Evolutionary conservation across 23 tunicate genomes (phyloP).

Genomic region (Trididemnum miniatum): DNA sequence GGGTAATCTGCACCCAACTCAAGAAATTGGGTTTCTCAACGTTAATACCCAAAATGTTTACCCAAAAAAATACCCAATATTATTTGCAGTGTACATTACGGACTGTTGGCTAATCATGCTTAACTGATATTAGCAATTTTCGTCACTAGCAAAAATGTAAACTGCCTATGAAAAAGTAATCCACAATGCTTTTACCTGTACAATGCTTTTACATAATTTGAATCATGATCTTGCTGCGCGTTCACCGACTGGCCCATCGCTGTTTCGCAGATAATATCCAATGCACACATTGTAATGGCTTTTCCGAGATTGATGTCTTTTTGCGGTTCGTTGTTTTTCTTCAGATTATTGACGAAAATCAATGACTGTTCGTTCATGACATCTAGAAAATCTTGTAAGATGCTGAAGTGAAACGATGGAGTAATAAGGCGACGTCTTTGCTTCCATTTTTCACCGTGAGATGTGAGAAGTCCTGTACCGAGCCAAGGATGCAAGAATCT

Average conservation of each 20-base stretch:
- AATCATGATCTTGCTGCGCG: constrained; percentile 71
- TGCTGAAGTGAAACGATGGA: constrained; percentile 92
- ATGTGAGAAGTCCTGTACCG: constrained; percentile 79
- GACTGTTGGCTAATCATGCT: no score
- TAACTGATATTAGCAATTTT: no score
- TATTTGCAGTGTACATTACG: no score
- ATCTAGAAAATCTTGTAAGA: constrained; percentile 86
- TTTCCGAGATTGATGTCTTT: constrained; percentile 55
- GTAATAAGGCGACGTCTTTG: constrained; percentile 82
- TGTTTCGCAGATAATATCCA: constrained; percentile 81
- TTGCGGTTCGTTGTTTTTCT: constrained; percentile 9
- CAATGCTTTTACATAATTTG: constrained; percentile 72
- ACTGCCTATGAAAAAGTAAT: no score
- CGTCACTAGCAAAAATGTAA: no score
- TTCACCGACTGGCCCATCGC: constrained; percentile 95
- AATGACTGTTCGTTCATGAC: constrained; percentile 75
- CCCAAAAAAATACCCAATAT: no score
- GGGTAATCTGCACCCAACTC: no score
- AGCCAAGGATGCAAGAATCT: constrained; percentile 75
- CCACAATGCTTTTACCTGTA: constrained; percentile 51
- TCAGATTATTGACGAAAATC: constrained; percentile 28
- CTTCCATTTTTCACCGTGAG: constrained; percentile 90
- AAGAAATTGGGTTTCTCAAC: no score
- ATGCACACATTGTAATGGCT: constrained; percentile 82
- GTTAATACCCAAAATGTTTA: no score